Base-by-base conservation (phyloP, 2,113 vertebrate species). In the Paralichthys olivaceus region DNA sequence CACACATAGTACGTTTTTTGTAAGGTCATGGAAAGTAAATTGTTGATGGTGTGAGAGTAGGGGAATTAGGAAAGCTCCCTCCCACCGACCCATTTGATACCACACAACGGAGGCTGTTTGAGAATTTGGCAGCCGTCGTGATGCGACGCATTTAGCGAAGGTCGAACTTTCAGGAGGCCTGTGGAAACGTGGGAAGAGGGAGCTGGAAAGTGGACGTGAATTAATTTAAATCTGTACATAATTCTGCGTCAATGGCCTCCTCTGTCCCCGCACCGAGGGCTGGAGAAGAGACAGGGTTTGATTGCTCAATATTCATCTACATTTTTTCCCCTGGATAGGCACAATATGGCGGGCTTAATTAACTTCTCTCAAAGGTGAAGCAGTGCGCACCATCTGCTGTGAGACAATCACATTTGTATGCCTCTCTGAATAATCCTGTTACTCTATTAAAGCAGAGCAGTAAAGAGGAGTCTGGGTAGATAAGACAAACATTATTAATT, bases 311-410 rank as follows among this genome's bases (percentile, higher is more conserved):
- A 97, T 98, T 96, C 96, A 96, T 97, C 96, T 96, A 94, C 95
- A 95, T 96, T 97, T 97, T 82, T 91, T 97, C 95, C 96, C 96
- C 96, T 96, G 95, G 96, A 98, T 96, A 94, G 95, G 95, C 95
- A 96, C 97, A 99, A 98, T 97, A 98, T 98, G 97, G 96, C 94
- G 94, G 96, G 95, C 97, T 99, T 99, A 98, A 99, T 99, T 98
- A 99, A 98, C 97, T 99, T 96, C 96, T 96, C 96, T 97, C 95
- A 98, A 96, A 99, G 97, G 97, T 98, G 98, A 98, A 98, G 96
- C 96, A 96, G 96, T 97, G 96, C 95, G 96, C 96, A 97, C 98
- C 98, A 99, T 98, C 98, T 99, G 98, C 96, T 96, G 96, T 94
- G 96, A 96, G 96, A 97, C 97, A 97, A 97, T 97, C 96, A 95